Evolutionary conservation across 2,113 vertebrate genomes (phyloP), one percentile per base, ranked within the genome.

Genomic region (Hemichromis elongatus): DNA sequence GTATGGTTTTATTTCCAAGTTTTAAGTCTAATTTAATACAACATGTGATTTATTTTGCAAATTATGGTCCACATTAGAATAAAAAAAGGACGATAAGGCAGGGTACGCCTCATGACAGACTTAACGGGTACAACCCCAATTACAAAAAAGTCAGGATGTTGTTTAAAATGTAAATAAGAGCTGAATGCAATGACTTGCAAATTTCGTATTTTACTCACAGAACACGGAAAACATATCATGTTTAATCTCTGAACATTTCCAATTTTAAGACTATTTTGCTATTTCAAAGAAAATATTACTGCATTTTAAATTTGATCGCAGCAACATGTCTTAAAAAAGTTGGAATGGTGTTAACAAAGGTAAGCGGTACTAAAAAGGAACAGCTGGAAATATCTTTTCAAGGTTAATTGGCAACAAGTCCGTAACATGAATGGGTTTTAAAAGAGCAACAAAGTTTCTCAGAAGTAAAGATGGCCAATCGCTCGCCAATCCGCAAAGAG

Each of bases 401-500:
- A 6, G 56, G 26, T 30, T 30, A 59, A 59, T 59, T 59, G 56
- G 56, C 56, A 59, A 66, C 59, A 66, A 37, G 19, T 66, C 33
- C 19, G 9, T 61, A 1, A 61, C 16, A 61, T 61, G 57, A 33
- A 1, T 61, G 16, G 16, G 30, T 10, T 11, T 1, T 35, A 35
- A 61, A 66, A 66, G 59, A 66, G 0, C 33, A 66, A 61, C 0
- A 4, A 37, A 21, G 33, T 40, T 66, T 14, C 35, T 66, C 61
- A 21, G 37, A 3, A 66, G 59, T 66, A 21, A 0, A 66, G 61
- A 5, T 14, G 35, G 0, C 19, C 35, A 66, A 7, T 16, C 7
- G 9, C 13, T 9, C n/a, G 26, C n/a, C 37, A 9, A 9, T 26
- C n/a, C 12, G 9, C 63, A n/a, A 24, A 68, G n/a, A 66, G 42